These are phyloP conservation scores for Apteryx mantelli DNA, from an alignment of 2,113 vertebrate species.

Conservation along the genomic window DNA sequence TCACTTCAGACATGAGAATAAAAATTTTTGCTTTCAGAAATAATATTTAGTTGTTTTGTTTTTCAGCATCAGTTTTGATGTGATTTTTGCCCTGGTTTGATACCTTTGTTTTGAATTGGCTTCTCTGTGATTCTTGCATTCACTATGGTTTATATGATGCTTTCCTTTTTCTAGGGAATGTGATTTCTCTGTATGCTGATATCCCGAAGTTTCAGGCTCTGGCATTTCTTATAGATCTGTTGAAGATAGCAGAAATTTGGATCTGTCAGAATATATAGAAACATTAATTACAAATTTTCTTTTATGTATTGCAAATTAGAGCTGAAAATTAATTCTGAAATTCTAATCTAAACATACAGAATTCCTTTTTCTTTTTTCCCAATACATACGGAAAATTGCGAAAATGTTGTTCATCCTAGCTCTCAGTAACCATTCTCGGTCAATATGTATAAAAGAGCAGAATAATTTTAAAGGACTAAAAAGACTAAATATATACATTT, in stretches of 20 bases:
- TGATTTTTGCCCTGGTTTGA: neutral
- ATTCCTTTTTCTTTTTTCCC: neutral
- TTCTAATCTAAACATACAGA: neutral
- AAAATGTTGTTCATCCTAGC: neutral
- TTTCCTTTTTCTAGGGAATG: neutral
- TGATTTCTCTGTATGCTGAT: neutral
- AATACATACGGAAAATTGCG: neutral
- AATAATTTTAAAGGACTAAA: neutral
- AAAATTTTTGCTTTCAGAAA: neutral
- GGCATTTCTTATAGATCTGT: neutral
- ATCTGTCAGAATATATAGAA: neutral
- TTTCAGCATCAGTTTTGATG: neutral
- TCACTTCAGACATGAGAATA: neutral
- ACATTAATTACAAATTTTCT: neutral
- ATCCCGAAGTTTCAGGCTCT: neutral
- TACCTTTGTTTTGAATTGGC: neutral
- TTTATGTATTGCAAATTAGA: neutral
- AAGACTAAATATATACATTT: neutral
- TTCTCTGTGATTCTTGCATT: neutral
- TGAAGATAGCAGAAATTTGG: neutral
- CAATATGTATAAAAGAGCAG: neutral
- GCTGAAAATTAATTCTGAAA: neutral
- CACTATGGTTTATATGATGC: neutral
- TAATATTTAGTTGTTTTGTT: neutral
- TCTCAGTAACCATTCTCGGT: neutral